phyloP scores from a whole-genome alignment of 1,140 invertebrate genomes.

The Atta cephalotes region DNA sequence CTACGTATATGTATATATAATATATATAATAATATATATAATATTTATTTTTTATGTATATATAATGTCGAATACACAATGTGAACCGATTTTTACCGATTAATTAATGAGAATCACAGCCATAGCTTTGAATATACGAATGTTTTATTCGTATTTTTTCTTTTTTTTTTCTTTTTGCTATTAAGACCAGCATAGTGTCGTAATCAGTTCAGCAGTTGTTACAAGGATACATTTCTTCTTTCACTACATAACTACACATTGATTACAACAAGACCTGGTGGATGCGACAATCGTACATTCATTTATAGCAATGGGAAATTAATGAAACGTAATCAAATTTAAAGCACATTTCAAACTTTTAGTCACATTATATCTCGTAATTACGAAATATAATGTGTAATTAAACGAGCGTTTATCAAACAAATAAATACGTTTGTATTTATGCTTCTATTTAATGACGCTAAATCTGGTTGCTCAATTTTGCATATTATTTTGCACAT shows the following conservation, averaged over 20 bases:
- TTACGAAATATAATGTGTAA: background rate
- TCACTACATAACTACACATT: conserved; percentile 76
- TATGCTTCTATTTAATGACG: background rate
- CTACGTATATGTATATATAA: conserved; percentile 69
- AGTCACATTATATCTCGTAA: background rate
- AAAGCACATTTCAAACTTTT: background rate
- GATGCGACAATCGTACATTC: conserved; percentile 36
- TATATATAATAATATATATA: conserved; percentile 75
- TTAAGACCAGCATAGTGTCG: conserved; percentile 80
- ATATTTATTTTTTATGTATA: conserved; percentile 77
- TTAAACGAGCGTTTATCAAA: background rate
- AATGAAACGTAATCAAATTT: background rate
- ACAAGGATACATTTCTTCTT: conserved; percentile 79
- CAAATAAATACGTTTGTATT: conserved; percentile 9
- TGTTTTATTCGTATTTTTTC: conserved; percentile 82
- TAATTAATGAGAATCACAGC: conserved; percentile 86
- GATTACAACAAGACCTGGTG: conserved; percentile 64
- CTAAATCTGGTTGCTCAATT: background rate
- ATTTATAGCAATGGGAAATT: conserved; percentile 7
- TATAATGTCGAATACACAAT: conserved; percentile 82
- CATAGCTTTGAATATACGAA: conserved; percentile 87
- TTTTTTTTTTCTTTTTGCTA: background rate
- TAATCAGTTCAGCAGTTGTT: conserved; percentile 79
- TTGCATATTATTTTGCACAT: background rate
- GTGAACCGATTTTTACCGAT: conserved; percentile 80